Evolutionary conservation across 2,888 invertebrate species (phyloP), one percentile per base, ranked within the genome.

Genomic region (Tiliacea citrago): DNA sequence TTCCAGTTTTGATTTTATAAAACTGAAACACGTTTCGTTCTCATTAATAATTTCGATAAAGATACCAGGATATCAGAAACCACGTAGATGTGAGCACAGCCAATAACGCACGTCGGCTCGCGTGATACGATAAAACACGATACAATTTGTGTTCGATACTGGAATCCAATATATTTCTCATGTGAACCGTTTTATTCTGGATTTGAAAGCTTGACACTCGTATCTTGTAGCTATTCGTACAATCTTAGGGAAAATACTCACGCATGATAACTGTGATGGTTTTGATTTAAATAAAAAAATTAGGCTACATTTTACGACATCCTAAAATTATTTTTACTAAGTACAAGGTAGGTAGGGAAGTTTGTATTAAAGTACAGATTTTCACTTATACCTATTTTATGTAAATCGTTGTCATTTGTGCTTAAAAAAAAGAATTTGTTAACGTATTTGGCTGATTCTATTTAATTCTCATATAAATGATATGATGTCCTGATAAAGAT

Each of bases 71-170:
- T 61, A 73, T 70, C 75, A 88, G 77, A 83, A 75, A 68, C 55
- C 57, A 51, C 58, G 51, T 58, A 73, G 69, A 62, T 39, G 60
- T 69, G 68, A 71, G 68, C 76, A 60, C 65, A 66, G 78, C 69
- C 76, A 86, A 86, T 84, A 84, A 74, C 72, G 70, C 73, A 81
- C 81, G 85, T 76, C 67, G 63, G 45, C 60, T 85, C 69, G 58
- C 66, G 72, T 71, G 67, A 76, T 80, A 71, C 77, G 67, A 86
- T 86, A 83, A 77, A 81, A 84, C 67, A 70, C 63, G 69, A 80
- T 79, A 84, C 85, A 86, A 84, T 84, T 86, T 82, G 79, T 77
- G 53, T 76, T 79, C 75, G 69, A 72, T 71, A 51, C 67, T 68
- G 77, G 69, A 88, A 75, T 73, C 75, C 71, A 73, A 81, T 86